Conservation (phyloP, 2,888 invertebrate genomes). For the Nephrotoma flavescens region DNA sequence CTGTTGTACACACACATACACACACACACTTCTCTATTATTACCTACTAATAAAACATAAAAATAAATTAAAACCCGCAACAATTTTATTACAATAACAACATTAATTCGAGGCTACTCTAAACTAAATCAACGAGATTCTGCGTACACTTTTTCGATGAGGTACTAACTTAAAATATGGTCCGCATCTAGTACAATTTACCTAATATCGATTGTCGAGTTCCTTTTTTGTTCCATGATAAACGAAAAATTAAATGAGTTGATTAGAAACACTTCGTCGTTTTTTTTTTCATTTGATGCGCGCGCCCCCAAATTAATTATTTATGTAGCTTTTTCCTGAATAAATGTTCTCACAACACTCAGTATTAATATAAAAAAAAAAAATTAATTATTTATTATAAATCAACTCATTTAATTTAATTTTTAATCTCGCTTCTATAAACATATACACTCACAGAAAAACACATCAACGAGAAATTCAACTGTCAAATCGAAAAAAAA, state of each 20-base stretch:
- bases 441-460: background rate
- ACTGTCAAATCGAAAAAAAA: background rate
- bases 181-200: background rate
- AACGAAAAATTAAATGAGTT: background rate
- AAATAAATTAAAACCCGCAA: background rate
- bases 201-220: background rate
- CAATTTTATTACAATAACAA: background rate
- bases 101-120: background rate
- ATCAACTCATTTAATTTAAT: background rate
- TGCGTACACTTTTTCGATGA: background rate
- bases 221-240: background rate
- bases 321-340: background rate
- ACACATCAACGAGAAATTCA: background rate
- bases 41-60: background rate
- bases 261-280: background rate
- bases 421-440: background rate
- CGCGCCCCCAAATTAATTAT: background rate
- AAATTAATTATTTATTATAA: background rate
- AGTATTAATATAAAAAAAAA: background rate
- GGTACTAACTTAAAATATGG: background rate
- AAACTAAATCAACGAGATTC: background rate
- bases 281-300: background rate
- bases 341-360: background rate
- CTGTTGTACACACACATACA: background rate
- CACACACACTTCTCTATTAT: background rate